Evolutionary conservation across 2,888 invertebrate species (phyloP).

Genomic region (Germaria angustata): DNA sequence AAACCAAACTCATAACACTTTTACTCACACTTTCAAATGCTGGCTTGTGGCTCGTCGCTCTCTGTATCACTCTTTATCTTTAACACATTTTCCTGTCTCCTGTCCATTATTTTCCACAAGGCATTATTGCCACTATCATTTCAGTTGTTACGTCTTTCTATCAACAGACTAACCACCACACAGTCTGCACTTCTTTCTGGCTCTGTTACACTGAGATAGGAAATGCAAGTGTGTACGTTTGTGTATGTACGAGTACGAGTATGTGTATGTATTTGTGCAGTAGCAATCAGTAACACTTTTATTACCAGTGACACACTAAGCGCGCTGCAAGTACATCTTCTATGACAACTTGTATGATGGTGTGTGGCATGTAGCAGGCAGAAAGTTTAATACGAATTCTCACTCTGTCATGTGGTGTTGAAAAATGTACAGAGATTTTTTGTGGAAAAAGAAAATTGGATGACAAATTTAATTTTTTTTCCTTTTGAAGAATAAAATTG

Average conservation of each 20-base stretch:
- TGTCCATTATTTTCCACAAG: slow-evolving; percentile 43
- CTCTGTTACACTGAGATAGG: not conserved
- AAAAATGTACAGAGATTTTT: not conserved
- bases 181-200: not conserved
- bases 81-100: slow-evolving; percentile 19
- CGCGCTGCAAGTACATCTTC: not conserved
- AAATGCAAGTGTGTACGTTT: not conserved
- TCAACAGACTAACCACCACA: not conserved
- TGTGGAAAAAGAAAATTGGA: not conserved
- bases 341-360: slow-evolving; percentile 32
- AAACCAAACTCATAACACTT: not conserved
- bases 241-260: not conserved
- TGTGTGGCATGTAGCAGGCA: not conserved
- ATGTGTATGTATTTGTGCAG: not conserved
- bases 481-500: not conserved
- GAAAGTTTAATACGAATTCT: not conserved
- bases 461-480: not conserved
- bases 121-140: slow-evolving; percentile 51
- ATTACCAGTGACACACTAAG: slow-evolving; percentile 39
- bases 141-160: slow-evolving; percentile 36
- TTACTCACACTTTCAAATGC: slow-evolving; percentile 1
- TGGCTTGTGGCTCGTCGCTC: not conserved
- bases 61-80: not conserved
- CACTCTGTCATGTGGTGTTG: slow-evolving; percentile 4
- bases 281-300: slow-evolving; percentile 59